phyloP scores from a whole-genome alignment of 2,797 vertebrate species.

The Knipowitschia caucasica region DNA sequence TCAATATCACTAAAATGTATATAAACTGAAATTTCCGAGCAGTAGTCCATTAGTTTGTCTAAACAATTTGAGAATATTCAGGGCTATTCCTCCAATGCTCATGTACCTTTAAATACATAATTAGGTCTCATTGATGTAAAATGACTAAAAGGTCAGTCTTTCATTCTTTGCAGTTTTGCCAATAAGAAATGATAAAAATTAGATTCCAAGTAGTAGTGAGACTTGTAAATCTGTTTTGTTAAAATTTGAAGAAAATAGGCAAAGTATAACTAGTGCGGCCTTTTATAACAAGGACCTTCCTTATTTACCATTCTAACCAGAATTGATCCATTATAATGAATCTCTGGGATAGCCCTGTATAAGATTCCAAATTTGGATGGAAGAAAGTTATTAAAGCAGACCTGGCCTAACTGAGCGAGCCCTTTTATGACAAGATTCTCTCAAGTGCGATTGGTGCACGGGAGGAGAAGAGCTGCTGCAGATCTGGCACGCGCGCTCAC shows the following conservation, averaged over 20 bases:
- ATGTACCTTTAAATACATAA: too few relatives aligned
- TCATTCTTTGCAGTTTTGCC: too few relatives aligned
- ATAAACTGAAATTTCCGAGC: too few relatives aligned
- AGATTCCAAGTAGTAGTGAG: too few relatives aligned
- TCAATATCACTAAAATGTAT: too few relatives aligned
- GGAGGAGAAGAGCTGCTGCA: conserved; percentile 73
- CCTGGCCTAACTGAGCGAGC: conserved; percentile 19
- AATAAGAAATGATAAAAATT: too few relatives aligned
- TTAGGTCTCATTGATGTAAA: too few relatives aligned
- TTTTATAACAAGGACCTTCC: background rate
- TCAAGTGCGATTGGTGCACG: conserved; percentile 69
- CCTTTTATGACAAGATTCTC: conserved; percentile 67
- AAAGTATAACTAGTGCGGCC: background rate
- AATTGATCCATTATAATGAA: background rate
- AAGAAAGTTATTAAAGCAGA: conserved; percentile 7
- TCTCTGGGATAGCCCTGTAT: background rate
- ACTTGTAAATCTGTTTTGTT: too few relatives aligned
- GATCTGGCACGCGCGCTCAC: conserved; percentile 74
- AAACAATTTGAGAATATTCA: too few relatives aligned
- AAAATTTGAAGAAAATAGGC: background rate
- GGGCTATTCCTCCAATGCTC: too few relatives aligned
- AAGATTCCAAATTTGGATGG: conserved; percentile 19
- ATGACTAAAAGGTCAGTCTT: too few relatives aligned
- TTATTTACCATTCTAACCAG: background rate
- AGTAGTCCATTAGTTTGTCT: too few relatives aligned